Base-by-base conservation (phyloP, 1,140 invertebrate species). In the Zelostemma sp. region DNA sequence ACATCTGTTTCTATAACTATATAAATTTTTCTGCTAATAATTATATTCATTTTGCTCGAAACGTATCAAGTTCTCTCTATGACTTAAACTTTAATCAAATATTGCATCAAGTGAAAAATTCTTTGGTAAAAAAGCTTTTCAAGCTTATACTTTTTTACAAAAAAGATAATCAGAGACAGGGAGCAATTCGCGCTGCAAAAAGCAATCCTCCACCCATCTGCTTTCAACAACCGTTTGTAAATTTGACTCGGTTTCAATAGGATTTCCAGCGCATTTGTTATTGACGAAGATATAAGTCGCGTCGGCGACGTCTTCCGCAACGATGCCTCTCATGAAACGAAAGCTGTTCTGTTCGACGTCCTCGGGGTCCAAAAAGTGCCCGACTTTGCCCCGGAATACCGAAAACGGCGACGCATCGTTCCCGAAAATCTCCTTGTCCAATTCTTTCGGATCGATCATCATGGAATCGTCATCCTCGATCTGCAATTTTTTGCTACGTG, bases 261-360 rank as follows among this genome's bases (percentile, higher is more conserved):
- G 41, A 6, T 50, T 41, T 55, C 46, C 12, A 14, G 17, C 8
- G 45, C 0, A 12, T 0, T 63, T 72, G 12, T 79, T 62, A 31
- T 79, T 43, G 5, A 80, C 56, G 46, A 87, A 80, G 6, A 85
- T 54, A 67, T 86, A 79, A 14, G 76, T 79, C 6, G 81, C 77
- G 5, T 59, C 25, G 16, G 57, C 16, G 43, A 78, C 61, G 8
- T 21, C 62, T 40, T 47, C 75, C 41, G 38, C 50, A n/a, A 80
- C 47, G 1, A 17, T 79, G 49, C 88, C 88, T 16, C 72, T 77
- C 74, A 86, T 82, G 67, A 86, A 88, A 38, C 68, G 63, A 72
- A 85, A 80, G 45, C 73, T 58, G 25, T 68, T 75, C 56, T 78
- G 77, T 15, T 49, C 53, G 6, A 61, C 19, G 46, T 83, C 73